Base-by-base conservation (phyloP, 2,797 vertebrate genomes). In the Vespertilio murinus region DNA sequence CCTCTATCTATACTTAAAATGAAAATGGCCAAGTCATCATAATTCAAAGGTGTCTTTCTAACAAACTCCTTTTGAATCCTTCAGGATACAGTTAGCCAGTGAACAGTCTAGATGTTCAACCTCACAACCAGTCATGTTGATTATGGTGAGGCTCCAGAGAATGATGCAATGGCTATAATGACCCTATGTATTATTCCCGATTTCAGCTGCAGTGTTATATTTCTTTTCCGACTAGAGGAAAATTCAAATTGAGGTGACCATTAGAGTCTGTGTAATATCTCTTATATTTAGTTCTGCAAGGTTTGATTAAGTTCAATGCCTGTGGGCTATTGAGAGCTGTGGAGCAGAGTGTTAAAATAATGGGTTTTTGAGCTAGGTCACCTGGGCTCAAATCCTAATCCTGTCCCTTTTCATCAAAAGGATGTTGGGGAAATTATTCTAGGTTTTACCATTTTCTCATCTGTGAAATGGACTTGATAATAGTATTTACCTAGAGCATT, bases 21-120 rank as follows among this genome's bases (percentile, higher is more conserved):
- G 35, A 88, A 89, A 95, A 82, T 75, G 18, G 33, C 16, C 54
- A 91, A 54, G 88, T 89, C 28, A 16, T 56, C 87, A 47, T 49
- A 82, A 47, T 78, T 85, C 52, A 38, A 42, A 69, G 42, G 17
- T 77, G 30, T 84, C 35, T 40, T 77, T 65, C 28, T 75, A 40
- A 73, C 64, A 20, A 45, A 73, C 14, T 4, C 25, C 64, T 93
- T 83, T 90, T 47, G 49, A 80, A 81, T 71, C 1, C 5, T 61
- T 79, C 25, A 94, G 25, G 20, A 38, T 73, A 52, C 2, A 84
- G 22, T 84, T 93, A 14, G 18, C 17, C 54, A 47, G 1, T 61
- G 75, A 75, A 92, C 56, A 47, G 3, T 11, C 52, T 70, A 90
- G 69, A 79, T 45, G 42, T 77, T 78, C 73, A 82, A 69, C 13